phyloP scores from a whole-genome alignment of 2,113 vertebrate genomes.

The Sitta europaea region DNA sequence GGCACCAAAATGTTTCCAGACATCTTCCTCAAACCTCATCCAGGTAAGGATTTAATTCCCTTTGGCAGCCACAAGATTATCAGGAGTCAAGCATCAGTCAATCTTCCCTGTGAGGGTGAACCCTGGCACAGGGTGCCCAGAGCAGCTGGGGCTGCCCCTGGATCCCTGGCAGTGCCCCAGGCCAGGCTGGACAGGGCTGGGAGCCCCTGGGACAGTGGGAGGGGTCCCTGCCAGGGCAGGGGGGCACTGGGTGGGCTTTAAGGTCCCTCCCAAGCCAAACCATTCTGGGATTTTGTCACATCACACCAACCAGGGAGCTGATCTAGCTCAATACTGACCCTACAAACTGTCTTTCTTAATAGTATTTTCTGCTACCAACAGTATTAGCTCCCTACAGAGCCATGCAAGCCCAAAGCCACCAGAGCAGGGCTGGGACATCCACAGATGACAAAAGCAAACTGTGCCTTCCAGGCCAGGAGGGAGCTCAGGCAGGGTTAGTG shows the following conservation, averaged over 20 bases:
- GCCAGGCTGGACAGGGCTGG: accelerated
- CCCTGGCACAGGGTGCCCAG: background rate
- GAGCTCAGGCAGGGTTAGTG: background rate
- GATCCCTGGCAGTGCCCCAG: background rate
- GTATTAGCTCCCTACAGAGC: background rate
- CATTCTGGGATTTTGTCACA: background rate
- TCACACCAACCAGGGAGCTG: background rate
- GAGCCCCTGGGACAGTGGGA: background rate
- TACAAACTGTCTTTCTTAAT: accelerated
- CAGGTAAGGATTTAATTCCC: background rate
- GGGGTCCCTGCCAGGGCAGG: background rate
- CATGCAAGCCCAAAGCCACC: background rate
- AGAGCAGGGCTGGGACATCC: background rate
- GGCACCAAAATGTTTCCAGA: background rate
- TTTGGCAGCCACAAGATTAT: background rate
- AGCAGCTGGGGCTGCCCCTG: background rate
- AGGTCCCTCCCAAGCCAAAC: background rate
- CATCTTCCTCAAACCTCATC: background rate
- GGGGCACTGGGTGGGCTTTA: accelerated
- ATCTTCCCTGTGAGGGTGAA: accelerated
- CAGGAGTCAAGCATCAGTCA: background rate
- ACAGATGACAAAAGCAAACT: background rate
- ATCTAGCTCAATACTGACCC: background rate
- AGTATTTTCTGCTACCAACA: background rate
- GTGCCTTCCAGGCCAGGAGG: background rate